Evolutionary conservation across 35 echinoderm and acorn worm species (phyloP), one percentile per base, ranked within the genome.

Genomic region (Diadema setosum): DNA sequence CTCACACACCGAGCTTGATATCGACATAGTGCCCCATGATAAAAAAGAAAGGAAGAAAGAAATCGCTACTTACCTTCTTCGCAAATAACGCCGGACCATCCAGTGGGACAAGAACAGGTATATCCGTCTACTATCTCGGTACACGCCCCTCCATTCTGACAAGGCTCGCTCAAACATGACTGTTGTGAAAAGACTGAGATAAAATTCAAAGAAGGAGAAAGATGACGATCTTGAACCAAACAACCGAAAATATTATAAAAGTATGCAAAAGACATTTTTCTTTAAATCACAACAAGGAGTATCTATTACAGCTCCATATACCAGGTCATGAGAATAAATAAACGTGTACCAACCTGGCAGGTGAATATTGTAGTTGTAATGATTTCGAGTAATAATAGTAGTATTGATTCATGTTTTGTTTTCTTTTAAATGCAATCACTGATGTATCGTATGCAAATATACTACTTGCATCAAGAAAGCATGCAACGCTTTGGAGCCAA

Each of bases 111-210:
- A 24, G 89, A 35, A 84, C 93, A 95, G 11, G 80, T 78, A 40
- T 91, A 91, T 27, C 52, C 75, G 45, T 70, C 83, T 14, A 15
- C 42, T 1, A 39, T 29, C 21, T 81, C 39, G 4, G 52, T 92
- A 37, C 94, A 96, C 3, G 85, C 82, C 12, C 90, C 94, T 18
- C 85, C 82, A 57, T 96, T 96, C 29, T 86, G 81, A 39, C 94
- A 96, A 35, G 94, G 94, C 7, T 80, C 40, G 49, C 90, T 89
- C 15, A 81, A 50, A 46, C 94, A 96, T 20, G 94, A 82, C 16
- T 67, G 70, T 60, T 87, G 35, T 7, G 73, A n/a, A 5, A 78
- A 78, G 23, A 5, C 73, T 78, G 36, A 0, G 25, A 21, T 5
- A 78, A 75, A 6, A 21, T 8, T 26, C 0, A 24, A 63, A n/a